A percentile compares a stretch with the other conserved stretches of the same genome.
These are phyloP conservation scores for Corythoichthys intestinalis DNA, from an alignment of 2,113 vertebrate species.

Conservation along the genomic window DNA sequence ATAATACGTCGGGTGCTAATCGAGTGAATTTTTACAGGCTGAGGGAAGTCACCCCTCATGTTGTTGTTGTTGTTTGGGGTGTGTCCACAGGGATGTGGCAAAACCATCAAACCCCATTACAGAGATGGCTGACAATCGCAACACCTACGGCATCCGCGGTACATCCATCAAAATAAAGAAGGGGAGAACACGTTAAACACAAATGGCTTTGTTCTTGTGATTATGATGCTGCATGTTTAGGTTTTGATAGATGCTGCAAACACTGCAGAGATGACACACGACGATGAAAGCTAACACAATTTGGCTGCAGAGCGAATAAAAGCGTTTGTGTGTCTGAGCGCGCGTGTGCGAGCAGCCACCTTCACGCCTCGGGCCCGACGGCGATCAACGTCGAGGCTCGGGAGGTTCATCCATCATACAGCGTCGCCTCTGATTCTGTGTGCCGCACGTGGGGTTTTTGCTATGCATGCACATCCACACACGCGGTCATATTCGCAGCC, in stretches of 20 bases:
- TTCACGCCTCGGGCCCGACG: constrained; percentile 45
- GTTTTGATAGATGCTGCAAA: constrained; percentile 10
- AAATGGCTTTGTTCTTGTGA: not conserved
- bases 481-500: constrained; percentile 6
- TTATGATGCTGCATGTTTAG: not conserved
- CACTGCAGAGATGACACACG: constrained; percentile 24
- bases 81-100: constrained; percentile 19
- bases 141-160: not conserved
- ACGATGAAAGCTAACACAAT: constrained; percentile 33
- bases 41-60: too few species aligned
- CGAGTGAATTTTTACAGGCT: too few species aligned
- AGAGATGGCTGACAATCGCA: constrained; percentile 14
- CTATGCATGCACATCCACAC: constrained; percentile 17
- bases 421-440: constrained; percentile 19
- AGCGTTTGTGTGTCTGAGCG: constrained; percentile 7
- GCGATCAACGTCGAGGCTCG: constrained; percentile 49
- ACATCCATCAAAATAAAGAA: not conserved
- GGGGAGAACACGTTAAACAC: constrained; percentile 11
- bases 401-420: constrained; percentile 58
- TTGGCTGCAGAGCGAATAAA: constrained; percentile 49
- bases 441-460: constrained; percentile 5
- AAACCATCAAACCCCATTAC: constrained; percentile 21
- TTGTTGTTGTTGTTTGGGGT: too few species aligned
- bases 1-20: too few species aligned
- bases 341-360: constrained; percentile 56